These are phyloP conservation scores for Telmatherina bonti DNA, from an alignment of 2,797 vertebrate species.

Conservation along the genomic window DNA sequence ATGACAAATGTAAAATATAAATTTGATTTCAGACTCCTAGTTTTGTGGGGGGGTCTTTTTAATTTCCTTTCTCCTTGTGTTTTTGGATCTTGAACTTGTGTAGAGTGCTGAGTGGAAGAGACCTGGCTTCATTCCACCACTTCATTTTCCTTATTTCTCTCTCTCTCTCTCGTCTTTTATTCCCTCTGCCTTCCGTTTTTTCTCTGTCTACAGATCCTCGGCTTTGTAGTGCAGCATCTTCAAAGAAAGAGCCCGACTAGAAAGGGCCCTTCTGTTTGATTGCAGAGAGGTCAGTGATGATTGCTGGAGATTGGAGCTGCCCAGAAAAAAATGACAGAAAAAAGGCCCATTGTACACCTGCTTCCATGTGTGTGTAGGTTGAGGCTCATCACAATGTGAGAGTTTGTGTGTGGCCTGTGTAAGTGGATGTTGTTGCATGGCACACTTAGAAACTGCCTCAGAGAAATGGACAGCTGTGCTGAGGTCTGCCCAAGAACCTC, in stretches of 20 bases:
- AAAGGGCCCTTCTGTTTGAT: conserved; percentile 54
- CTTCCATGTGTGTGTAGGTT: background rate
- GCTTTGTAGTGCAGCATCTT: conserved; percentile 47
- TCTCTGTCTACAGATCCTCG: conserved; percentile 15
- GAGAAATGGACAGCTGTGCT: conserved; percentile 26
- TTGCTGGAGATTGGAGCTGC: conserved; percentile 48
- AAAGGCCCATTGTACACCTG: conserved; percentile 14
- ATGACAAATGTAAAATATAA: background rate
- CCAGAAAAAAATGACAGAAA: conserved; percentile 44
- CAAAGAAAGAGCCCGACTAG: conserved; percentile 30
- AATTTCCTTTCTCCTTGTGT: background rate
- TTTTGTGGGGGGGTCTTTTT: background rate
- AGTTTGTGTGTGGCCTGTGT: background rate
- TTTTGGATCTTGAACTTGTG: conserved; percentile 2
- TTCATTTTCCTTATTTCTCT: conserved; percentile 4
- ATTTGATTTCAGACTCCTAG: conserved; percentile 15
- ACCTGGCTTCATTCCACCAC: background rate
- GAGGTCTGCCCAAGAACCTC: conserved; percentile 26
- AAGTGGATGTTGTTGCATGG: conserved; percentile 3
- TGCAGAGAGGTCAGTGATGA: conserved; percentile 59
- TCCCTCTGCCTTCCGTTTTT: background rate
- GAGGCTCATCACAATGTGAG: background rate
- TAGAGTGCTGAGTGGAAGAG: background rate
- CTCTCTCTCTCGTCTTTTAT: background rate
- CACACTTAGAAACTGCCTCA: background rate